Conservation (phyloP, 2,888 invertebrate genomes). For the Drosophila tripunctata region DNA sequence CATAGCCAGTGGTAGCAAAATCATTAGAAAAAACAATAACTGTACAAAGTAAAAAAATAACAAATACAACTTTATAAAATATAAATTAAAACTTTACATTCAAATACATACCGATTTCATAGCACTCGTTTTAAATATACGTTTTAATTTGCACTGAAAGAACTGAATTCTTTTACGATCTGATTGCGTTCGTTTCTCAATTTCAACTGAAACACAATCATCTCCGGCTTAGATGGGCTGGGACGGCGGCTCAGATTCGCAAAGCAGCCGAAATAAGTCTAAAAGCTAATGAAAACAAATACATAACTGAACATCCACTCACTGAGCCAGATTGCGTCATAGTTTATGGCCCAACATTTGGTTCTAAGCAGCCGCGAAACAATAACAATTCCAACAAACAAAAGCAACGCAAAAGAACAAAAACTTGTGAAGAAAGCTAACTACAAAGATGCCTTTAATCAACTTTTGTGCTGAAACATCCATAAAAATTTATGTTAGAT, state of each 20-base stretch:
- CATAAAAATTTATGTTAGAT: neutral
- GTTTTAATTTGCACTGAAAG: neutral
- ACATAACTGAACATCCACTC: slow-evolving; percentile 37
- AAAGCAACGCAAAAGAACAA: slow-evolving; percentile 7
- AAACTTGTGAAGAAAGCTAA: slow-evolving; percentile 34
- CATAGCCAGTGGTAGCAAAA: slow-evolving; percentile 27
- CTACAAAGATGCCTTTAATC: slow-evolving; percentile 12
- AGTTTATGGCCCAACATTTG: slow-evolving; percentile 63
- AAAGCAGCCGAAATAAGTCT: slow-evolving; percentile 67
- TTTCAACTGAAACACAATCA: slow-evolving; percentile 45
- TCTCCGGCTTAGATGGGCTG: slow-evolving; percentile 19
- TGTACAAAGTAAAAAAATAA: slow-evolving; percentile 23
- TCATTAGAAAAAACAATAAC: slow-evolving; percentile 28
- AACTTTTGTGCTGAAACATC: neutral
- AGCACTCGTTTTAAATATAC: slow-evolving; percentile 8
- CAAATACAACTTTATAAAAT: neutral
- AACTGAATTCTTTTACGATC: slow-evolving; percentile 27
- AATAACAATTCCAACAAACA: neutral
- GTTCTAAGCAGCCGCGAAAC: slow-evolving; percentile 42
- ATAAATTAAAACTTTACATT: neutral
- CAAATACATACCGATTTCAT: slow-evolving; percentile 47
- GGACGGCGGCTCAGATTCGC: slow-evolving; percentile 54
- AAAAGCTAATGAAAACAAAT: slow-evolving; percentile 73
- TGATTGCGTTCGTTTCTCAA: slow-evolving; percentile 40
- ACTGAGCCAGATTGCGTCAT: slow-evolving; percentile 72